These are phyloP conservation scores for Carlito syrichta DNA, from an alignment of 2,113 vertebrate species.

Conservation along the genomic window DNA sequence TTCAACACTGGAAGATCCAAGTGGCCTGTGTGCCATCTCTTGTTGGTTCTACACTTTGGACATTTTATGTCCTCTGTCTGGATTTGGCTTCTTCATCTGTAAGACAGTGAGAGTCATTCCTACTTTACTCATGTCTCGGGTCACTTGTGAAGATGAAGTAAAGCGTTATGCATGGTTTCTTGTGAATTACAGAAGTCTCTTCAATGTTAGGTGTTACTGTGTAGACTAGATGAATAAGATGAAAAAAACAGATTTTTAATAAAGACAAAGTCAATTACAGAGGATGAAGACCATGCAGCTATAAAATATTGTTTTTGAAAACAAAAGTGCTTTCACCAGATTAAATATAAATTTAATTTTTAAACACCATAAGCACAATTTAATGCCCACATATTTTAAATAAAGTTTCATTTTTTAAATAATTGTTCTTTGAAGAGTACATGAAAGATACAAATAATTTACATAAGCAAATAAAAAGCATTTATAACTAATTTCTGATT, in stretches of 20 bases:
- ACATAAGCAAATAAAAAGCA: neutral
- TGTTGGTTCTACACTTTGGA: fast-evolving
- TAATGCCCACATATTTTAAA: neutral
- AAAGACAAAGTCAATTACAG: neutral
- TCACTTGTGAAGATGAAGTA: neutral
- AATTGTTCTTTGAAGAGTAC: neutral
- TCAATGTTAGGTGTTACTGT: neutral
- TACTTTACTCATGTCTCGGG: neutral
- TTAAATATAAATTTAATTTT: neutral
- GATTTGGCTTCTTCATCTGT: neutral
- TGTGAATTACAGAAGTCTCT: neutral
- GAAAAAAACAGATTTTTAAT: neutral
- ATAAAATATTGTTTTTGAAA: neutral
- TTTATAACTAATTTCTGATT: neutral
- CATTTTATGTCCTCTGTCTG: neutral
- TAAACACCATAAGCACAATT: neutral
- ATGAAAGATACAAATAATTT: neutral
- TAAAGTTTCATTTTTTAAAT: neutral
- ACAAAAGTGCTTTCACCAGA: neutral
- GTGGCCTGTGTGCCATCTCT: fast-evolving
- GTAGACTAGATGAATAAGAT: neutral
- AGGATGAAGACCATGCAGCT: neutral
- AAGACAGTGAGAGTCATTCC: neutral
- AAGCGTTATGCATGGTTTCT: neutral
- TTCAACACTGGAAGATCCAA: neutral